Base-by-base conservation (phyloP, 2,888 invertebrate genomes). In the Camponotus fellah region DNA sequence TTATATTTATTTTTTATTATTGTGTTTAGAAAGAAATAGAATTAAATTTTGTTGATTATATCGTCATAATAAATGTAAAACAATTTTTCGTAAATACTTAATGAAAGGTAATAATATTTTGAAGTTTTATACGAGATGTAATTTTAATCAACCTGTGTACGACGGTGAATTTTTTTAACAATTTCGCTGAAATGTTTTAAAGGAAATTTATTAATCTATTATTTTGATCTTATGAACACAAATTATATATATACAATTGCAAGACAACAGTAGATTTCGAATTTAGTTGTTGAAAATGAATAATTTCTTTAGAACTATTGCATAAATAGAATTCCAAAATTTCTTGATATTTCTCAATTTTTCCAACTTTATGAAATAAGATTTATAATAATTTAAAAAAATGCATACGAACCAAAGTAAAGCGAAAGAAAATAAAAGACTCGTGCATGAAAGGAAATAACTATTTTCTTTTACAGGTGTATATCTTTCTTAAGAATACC, bases 401-500 rank as follows among this genome's bases (percentile, higher is more conserved):
- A 76, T 9, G 14, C 14, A n/a, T 12, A 9, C 14, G 9, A 14
- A 14, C 37, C 32, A n/a, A 14, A 6, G 9, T 14, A 66, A 58
- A 46, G 14, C 3, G 26, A 26, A 26, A 46, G 46, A 46, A 66
- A 77, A 77, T 32, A 21, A 40, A 66, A 66, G 32, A 5, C 66
- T 43, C 77, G 32, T 56, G 12, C 14, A 64, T 14, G 21, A 34
- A 26, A 26, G 76, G 17, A 77, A 77, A 32, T 77, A 66, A 68
- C 43, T 68, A 12, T 77, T 58, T 56, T 77, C 77, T 77, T 77
- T 66, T 77, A 77, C 46, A 32, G 58, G 21, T n/a, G 66, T 58
- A 53, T 53, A 77, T 66, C 56, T 68, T 68, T 40, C 43, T 26
- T 43, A 14, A 26, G 43, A 68, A 43, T 56, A 32, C 21, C 77